Evolutionary conservation across 2,888 invertebrate species (phyloP), one percentile per base, ranked within the genome.

Genomic region (Chloroclysta siterata): DNA sequence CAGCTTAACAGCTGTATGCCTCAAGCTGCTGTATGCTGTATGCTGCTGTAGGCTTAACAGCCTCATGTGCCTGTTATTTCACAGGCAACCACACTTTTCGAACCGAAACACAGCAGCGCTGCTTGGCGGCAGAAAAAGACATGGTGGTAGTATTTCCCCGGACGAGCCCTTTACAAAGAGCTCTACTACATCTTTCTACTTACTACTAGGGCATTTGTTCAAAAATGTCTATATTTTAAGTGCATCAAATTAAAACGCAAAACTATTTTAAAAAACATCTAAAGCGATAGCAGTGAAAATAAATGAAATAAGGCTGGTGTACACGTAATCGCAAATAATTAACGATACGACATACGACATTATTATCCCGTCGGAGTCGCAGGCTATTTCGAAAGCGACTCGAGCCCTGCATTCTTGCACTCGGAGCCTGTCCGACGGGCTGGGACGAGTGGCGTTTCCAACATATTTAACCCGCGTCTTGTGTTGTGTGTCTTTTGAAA

Each of bases 381-480:
- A 71, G 80, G 83, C 79, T 84, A 83, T 87, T 89, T 90, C 84
- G 88, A 89, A 89, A 89, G 88, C 85, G 78, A 83, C 83, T 79
- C 75, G 78, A 78, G 81, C 79, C 74, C 84, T 83, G 88, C 88
- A 89, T 90, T 91, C 91, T 90, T 90, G 87, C 78, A 82, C 82
- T 84, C 79, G 74, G 78, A 89, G 85, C 89, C 83, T 71, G 91
- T 90, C 80, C 76, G 83, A 91, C 91, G 89, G 87, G 89, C 83
- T 79, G 71, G 78, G 68, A 69, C 73, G 74, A 72, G 75, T 75
- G 77, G 73, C 66, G 56, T 64, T 65, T 68, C 63, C 64, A 66
- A 66, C 69, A 69, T 70, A 66, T 69, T 70, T 66, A 69, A 62
- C 51, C 52, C 52, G 47, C 66, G 53, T 65, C 69, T 66, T 65